These are phyloP conservation scores for Drosophila saltans DNA, from an alignment of 1,140 invertebrate genomes.

Conservation along the genomic window DNA sequence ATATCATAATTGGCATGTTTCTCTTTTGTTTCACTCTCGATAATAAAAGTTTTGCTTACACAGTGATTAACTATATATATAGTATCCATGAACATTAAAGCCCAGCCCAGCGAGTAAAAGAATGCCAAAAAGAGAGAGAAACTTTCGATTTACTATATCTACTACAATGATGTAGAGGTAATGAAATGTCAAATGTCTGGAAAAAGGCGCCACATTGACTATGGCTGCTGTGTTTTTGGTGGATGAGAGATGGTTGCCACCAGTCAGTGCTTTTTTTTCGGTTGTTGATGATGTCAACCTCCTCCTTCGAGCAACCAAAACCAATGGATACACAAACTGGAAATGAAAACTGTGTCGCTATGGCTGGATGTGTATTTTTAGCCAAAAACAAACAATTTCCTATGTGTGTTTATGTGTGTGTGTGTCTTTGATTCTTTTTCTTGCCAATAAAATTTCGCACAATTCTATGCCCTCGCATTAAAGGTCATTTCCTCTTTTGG, in stretches of 20 bases:
- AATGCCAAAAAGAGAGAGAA: background rate
- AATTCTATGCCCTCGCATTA: conserved; percentile 25
- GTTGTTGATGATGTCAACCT: conserved; percentile 65
- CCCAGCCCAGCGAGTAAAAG: background rate
- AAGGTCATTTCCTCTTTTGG: conserved; percentile 29
- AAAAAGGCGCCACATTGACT: conserved; percentile 60
- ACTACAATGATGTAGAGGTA: conserved; percentile 49
- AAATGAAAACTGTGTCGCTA: conserved; percentile 42
- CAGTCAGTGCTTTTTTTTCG: conserved; percentile 3
- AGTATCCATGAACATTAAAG: background rate
- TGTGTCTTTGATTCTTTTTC: background rate
- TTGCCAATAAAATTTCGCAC: background rate
- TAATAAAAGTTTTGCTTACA: background rate
- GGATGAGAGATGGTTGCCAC: conserved; percentile 8
- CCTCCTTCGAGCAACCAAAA: background rate
- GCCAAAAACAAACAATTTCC: conserved; percentile 15
- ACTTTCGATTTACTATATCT: conserved; percentile 1
- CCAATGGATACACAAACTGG: conserved; percentile 2
- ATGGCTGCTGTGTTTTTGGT: conserved; percentile 22
- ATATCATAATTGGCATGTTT: conserved; percentile 1
- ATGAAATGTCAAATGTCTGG: conserved; percentile 46
- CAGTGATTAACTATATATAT: background rate
- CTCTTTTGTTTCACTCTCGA: background rate
- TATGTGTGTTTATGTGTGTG: too few species aligned
- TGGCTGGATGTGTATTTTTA: conserved; percentile 21